Evolutionary conservation across 2,113 vertebrate genomes (phyloP), one percentile per base, ranked within the genome.

Genomic region (Hyaena hyaena): DNA sequence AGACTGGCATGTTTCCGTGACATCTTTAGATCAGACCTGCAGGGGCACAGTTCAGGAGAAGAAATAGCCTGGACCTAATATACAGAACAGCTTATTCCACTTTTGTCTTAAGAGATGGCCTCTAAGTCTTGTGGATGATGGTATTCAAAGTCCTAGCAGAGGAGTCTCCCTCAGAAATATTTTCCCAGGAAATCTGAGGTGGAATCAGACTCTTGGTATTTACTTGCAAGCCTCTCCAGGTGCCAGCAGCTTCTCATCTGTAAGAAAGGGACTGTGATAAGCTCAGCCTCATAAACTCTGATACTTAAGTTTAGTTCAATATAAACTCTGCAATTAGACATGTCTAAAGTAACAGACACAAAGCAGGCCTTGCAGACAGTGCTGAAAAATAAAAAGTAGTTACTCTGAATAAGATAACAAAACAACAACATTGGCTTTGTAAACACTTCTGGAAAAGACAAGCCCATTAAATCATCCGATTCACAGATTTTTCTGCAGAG

Each of bases 291-390:
- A 97, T 58, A 88, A 94, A 94, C 11, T 69, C 12, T 90, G 91
- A 89, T 96, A 95, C 96, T 98, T 48, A 94, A 93, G 92, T 93
- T 73, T 85, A 63, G 19, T 82, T 88, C 12, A 7, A 0, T 97
- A 39, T 88, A 84, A 92, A 90, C 48, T 93, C 33, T 80, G 26
- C 23, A 68, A 61, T 87, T 84, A 48, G 68, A 81, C 48, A 89
- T n/a, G 61, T n/a, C 88, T 97, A 88, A 82, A 35, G 53, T 66
- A 93, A 93, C 17, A 97, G 0, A 33, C 90, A 82, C n/a, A 96
- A 89, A 93, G 84, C 14, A 50, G 55, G 10, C 81, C 81, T 97
- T 97, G 69, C 4, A 89, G 69, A 73, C 74, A 96, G 6, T 24
- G n/a, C 28, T 88, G 17, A 85, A 48, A 98, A 95, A 97, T 93